phyloP scores from a whole-genome alignment of 2,797 vertebrate genomes.

The Sebastes minor region DNA sequence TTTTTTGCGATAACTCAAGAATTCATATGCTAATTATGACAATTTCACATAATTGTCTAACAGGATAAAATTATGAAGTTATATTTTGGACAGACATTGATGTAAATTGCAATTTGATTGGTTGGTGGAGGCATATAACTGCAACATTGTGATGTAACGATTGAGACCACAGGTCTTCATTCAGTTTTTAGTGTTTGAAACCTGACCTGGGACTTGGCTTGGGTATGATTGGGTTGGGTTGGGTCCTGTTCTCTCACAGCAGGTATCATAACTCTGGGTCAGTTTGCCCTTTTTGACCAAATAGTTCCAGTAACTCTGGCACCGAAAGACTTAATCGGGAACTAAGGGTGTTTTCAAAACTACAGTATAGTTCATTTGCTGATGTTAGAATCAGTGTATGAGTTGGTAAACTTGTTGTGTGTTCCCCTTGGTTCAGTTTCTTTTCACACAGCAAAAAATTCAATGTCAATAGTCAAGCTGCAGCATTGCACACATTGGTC shows the following conservation, averaged over 20 bases:
- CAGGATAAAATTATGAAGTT: no score
- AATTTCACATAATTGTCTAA: no score
- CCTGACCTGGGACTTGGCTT: neutral
- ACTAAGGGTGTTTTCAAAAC: neutral
- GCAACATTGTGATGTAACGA: neutral
- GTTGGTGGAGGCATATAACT: neutral
- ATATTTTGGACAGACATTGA: neutral
- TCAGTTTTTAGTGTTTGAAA: neutral
- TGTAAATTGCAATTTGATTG: neutral
- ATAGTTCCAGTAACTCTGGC: neutral
- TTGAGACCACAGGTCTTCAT: neutral
- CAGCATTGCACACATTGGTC: slow-evolving; percentile 3
- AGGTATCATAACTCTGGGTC: neutral
- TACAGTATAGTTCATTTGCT: neutral
- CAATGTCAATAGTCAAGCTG: slow-evolving; percentile 4
- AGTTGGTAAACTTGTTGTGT: neutral
- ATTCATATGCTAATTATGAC: neutral
- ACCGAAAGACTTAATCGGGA: neutral
- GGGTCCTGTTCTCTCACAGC: neutral
- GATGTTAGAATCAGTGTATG: neutral
- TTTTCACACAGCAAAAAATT: neutral
- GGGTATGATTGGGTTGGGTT: neutral
- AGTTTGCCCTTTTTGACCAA: neutral
- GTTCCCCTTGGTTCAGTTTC: neutral
- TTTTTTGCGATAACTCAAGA: neutral